These are phyloP conservation scores for Ammospiza maritima DNA, from an alignment of 2,797 vertebrate genomes.

Conservation along the genomic window DNA sequence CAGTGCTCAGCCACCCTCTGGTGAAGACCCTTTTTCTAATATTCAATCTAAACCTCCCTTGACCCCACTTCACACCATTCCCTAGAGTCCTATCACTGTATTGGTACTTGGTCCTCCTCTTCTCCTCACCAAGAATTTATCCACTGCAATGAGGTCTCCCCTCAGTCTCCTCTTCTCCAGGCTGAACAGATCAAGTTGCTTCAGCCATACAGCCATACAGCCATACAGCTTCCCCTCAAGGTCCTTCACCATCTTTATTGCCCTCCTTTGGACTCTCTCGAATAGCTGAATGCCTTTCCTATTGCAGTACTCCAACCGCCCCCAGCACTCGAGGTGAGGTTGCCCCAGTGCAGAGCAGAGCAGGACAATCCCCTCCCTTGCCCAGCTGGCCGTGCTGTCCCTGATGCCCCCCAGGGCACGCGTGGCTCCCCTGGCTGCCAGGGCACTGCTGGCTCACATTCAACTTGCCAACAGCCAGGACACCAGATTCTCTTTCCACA, in stretches of 20 bases:
- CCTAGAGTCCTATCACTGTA: no score
- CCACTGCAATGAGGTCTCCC: background rate
- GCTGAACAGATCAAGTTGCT: background rate
- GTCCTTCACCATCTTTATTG: background rate
- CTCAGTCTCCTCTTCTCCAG: background rate
- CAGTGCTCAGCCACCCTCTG: background rate
- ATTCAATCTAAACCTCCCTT: background rate
- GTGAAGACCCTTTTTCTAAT: background rate
- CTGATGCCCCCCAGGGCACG: rapidly evolving
- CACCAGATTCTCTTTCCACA: background rate
- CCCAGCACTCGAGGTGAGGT: rapidly evolving
- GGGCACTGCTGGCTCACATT: rapidly evolving
- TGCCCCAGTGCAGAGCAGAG: background rate
- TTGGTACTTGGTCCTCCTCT: rapidly evolving
- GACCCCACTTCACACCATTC: background rate
- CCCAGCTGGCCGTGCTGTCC: background rate
- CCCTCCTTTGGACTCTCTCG: background rate
- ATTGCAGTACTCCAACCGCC: no score
- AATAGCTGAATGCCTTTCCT: background rate
- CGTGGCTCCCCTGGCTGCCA: background rate
- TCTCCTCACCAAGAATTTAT: background rate
- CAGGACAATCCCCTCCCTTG: background rate
- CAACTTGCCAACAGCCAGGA: rapidly evolving
- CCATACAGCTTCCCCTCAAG: background rate
- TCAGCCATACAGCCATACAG: background rate